Base-by-base conservation (phyloP, 2,888 invertebrate species). In the Synanthedon myopaeformis region DNA sequence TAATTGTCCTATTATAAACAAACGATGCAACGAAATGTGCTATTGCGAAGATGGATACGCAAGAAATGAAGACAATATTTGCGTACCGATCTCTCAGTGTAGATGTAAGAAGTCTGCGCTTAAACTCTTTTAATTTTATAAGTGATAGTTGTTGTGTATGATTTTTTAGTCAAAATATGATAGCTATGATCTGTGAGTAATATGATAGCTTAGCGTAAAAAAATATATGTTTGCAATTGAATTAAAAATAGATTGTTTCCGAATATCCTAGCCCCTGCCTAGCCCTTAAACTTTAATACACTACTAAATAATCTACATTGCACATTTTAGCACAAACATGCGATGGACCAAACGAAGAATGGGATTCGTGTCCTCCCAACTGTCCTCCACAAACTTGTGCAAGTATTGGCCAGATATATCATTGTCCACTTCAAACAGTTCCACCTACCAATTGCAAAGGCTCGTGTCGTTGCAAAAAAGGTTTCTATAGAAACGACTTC, bases 41-140 rank as follows among this genome's bases (percentile, higher is more conserved):
- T 75, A 75, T 56, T 75, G 75, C 53, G 63, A 68, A 19, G 55
- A 61, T 3, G 67, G 65, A 19, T 74, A 69, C 52, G 75, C 75
- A 6, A 61, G 74, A 42, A 62, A 67, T 17, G 54, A 35, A 10
- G 62, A 64, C 48, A 61, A 64, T 5, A 64, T 62, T 17, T 74
- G 73, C 52, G 67, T 69, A 42, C 67, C 65, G 2, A 67, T 69
- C n/a, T 19, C 54, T 10, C 35, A 49, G 8, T 64, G 64, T 52
- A 51, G 56, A 5, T 28, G 45, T 45, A 45, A 45, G 45, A 45
- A 35, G 35, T 35, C 10, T 10, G 10, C 35, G 10, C 35, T 35
- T 35, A 35, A 35, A 28, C 28, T 28, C 8, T 28, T 23, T 23
- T 8, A 28, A 10, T 35, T 35, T 35, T 35, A 10, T 10, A 35